These are phyloP conservation scores for Takifugu bimaculatus DNA, from an alignment of 2,113 vertebrate species.

Conservation along the genomic window DNA sequence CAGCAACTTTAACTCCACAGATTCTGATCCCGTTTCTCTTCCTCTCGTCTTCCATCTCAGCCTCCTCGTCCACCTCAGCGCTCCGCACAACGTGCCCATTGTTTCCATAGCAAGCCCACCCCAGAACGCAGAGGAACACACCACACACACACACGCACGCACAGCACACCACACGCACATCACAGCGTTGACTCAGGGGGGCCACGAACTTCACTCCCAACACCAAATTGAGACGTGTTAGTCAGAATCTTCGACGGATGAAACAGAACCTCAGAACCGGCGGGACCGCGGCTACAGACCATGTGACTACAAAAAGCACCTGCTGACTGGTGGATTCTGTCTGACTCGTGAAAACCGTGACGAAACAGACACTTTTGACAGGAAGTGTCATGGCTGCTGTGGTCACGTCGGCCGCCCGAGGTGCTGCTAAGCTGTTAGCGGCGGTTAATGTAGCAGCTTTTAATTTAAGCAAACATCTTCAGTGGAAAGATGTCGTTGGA, in stretches of 20 bases:
- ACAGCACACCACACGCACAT: constrained; percentile 20
- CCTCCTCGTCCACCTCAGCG: constrained; percentile 42
- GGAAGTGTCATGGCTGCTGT: too few relatives aligned
- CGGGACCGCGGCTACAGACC: too few relatives aligned
- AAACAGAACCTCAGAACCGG: background rate
- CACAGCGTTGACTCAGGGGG: constrained; percentile 35
- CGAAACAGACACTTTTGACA: too few relatives aligned
- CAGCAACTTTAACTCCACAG: too few relatives aligned
- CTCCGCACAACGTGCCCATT: constrained; percentile 64
- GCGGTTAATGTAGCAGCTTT: too few relatives aligned
- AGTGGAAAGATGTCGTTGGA: too few relatives aligned
- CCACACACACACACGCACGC: constrained; percentile 20
- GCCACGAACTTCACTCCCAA: constrained; percentile 17
- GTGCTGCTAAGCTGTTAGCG: too few relatives aligned
- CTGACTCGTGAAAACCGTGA: too few relatives aligned
- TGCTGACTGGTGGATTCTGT: too few relatives aligned
- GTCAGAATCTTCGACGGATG: background rate
- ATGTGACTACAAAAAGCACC: too few relatives aligned
- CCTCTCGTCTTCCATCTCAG: constrained; percentile 15
- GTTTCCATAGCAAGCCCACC: constrained; percentile 44
- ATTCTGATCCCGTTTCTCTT: constrained; percentile 1
- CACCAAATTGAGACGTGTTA: constrained; percentile 13
- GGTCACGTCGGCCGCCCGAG: too few relatives aligned
- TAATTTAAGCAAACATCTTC: too few relatives aligned
- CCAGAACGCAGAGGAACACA: constrained; percentile 50